These are phyloP conservation scores for Zygothrica quintamaculata DNA, from an alignment of 2,888 invertebrate genomes.

Conservation along the genomic window DNA sequence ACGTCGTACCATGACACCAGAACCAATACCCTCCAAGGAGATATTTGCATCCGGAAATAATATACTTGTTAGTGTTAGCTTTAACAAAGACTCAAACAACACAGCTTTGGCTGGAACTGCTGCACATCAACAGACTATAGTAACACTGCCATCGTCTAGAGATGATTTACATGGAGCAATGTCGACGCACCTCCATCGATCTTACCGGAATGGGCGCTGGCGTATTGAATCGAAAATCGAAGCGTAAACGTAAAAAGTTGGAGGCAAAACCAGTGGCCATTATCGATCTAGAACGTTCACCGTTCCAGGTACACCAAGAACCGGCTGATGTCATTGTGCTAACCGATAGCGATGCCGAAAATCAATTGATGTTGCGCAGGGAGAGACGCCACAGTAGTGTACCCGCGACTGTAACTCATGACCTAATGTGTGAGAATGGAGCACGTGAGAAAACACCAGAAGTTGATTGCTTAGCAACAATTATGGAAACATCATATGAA, in stretches of 20 bases:
- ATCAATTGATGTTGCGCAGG: conserved; percentile 42
- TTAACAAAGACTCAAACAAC: conserved; percentile 87
- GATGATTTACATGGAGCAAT: conserved; percentile 81
- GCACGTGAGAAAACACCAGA: conserved; percentile 81
- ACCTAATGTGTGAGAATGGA: conserved; percentile 65
- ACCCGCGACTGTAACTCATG: conserved; percentile 45
- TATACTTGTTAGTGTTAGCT: conserved; percentile 96
- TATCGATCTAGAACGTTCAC: conserved; percentile 93
- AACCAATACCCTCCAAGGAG: conserved; percentile 90
- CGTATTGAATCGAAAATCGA: conserved; percentile 75
- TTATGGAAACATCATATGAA: conserved; percentile 83
- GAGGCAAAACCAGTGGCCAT: conserved; percentile 90
- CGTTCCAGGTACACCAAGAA: conserved; percentile 92
- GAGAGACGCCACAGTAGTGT: conserved; percentile 58
- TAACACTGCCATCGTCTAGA: conserved; percentile 82
- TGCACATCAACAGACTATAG: conserved; percentile 82
- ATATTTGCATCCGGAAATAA: conserved; percentile 97
- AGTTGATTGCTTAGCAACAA: conserved; percentile 73
- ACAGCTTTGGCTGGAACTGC: conserved; percentile 20
- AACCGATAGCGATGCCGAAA: conserved; percentile 90
- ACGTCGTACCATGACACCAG: conserved; percentile 84
- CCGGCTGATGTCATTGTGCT: conserved; percentile 92
- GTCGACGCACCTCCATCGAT: conserved; percentile 75
- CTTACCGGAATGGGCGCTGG: conserved; percentile 33
- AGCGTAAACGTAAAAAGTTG: conserved; percentile 85